These are phyloP conservation scores for Pygoscelis adeliae DNA, from an alignment of 2,113 vertebrate species.

Conservation along the genomic window DNA sequence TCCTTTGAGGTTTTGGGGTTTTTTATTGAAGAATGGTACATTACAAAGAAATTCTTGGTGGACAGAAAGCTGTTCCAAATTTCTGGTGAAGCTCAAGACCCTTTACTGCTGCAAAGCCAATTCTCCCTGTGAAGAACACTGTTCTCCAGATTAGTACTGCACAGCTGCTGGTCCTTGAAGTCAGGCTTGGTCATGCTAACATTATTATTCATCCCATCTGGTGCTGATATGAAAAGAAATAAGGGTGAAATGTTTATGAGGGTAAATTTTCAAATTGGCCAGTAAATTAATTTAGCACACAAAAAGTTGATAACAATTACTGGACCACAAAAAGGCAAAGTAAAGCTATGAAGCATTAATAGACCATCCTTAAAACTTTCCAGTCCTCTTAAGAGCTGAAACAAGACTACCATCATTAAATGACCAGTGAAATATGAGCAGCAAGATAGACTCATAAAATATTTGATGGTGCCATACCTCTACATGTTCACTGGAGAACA, in stretches of 20 bases:
- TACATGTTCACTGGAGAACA: background rate
- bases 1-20: background rate
- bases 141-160: background rate
- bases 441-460: background rate
- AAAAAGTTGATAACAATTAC: slow-evolving; percentile 8
- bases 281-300: background rate
- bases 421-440: background rate
- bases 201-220: background rate
- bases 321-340: background rate
- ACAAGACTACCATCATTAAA: background rate
- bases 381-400: background rate
- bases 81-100: background rate
- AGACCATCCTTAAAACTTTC: background rate
- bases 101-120: background rate
- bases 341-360: background rate
- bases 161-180: background rate
- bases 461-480: background rate
- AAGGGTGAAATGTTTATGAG: background rate
- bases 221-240: background rate
- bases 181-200: background rate
- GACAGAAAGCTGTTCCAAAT: background rate
- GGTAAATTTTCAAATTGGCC: background rate
- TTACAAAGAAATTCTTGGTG: background rate
- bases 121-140: background rate
- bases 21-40: background rate